Base-by-base conservation (phyloP, 2,113 vertebrate genomes). In the Onychorhynchus coronatus region DNA sequence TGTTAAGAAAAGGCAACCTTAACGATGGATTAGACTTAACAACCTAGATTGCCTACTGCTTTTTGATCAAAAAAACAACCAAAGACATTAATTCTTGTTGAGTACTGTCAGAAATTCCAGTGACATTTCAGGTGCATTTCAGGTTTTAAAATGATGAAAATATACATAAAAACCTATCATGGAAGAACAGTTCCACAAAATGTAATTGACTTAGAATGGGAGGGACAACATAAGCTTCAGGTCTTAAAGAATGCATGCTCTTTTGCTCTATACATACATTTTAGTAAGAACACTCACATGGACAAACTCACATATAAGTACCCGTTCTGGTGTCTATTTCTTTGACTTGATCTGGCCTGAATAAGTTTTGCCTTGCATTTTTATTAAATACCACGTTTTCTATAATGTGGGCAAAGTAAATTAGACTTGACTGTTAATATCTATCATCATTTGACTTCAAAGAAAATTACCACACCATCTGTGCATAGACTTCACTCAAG, bases 361-460 rank as follows among this genome's bases (percentile, higher is more conserved):
- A 84, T 4, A 88, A 71, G n/a, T 80, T 50, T 62, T 80, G 27
- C 16, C 18, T 66, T 8, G 0, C 4, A 53, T 79, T 94, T 85
- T 86, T 83, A 75, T 74, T 77, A 90, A 88, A 83, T 73, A 56
- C 13, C 53, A 1, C 27, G 41, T 91, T 92, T 91, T 83, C 61
- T 56, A 63, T 56, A 88, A 47, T 39, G 39, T 53, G 62, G 12
- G 49, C 47, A 88, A 88, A 75, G 33, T 42, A 88, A 88, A 81
- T 92, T 39, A 91, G 39, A 88, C 87, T 76, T 81, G 74, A 82
- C 84, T 92, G 62, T n/a, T 93, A 91, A 94, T 94, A 95, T 92
- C 65, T 47, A 74, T 83, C 72, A 79, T 94, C 27, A 67, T 74
- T 74, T 4, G 10, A 59, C 72, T 85, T 96, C 73, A 91, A 91